phyloP scores from a whole-genome alignment of 2,888 invertebrate genomes.

The Trichopria drosophilae region DNA sequence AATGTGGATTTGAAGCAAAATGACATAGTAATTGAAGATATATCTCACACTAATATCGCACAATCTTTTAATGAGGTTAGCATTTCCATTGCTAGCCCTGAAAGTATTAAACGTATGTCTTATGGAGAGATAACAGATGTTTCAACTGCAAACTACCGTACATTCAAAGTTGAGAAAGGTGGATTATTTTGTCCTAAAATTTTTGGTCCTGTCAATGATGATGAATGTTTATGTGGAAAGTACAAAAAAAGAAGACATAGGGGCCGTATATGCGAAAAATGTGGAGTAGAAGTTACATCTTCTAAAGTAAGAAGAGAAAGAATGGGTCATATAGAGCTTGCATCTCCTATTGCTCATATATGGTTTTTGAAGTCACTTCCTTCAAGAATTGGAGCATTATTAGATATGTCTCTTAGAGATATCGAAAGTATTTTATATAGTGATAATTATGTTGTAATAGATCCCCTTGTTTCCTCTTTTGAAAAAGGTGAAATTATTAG shows the following conservation, averaged over 20 bases:
- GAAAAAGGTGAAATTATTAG: too few species aligned
- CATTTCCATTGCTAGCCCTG: constrained; percentile 5
- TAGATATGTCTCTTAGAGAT: constrained; percentile 4
- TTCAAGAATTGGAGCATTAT: constrained; percentile 2
- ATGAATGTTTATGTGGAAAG: constrained; percentile 11
- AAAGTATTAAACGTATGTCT: not conserved
- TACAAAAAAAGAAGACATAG: not conserved
- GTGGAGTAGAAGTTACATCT: constrained; percentile 7
- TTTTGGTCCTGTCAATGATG: constrained; percentile 6
- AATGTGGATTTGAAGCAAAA: not conserved
- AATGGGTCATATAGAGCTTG: constrained; percentile 10
- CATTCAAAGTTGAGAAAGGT: constrained; percentile 1
- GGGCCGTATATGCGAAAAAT: not conserved
- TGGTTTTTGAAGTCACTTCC: constrained; percentile 7
- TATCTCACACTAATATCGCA: too few species aligned
- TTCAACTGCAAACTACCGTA: not conserved
- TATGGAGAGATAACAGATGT: not conserved
- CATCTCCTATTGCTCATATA: constrained; percentile 5
- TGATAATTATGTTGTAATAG: not conserved
- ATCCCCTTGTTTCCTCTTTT: too few species aligned
- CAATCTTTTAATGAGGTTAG: constrained; percentile 1
- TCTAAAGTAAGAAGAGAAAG: constrained; percentile 6
- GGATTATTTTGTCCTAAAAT: constrained; percentile 3
- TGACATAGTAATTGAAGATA: too few species aligned
- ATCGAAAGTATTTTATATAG: not conserved